Conservation (phyloP, 2,888 invertebrate species). For the Drosophila subsilvestris region DNA sequence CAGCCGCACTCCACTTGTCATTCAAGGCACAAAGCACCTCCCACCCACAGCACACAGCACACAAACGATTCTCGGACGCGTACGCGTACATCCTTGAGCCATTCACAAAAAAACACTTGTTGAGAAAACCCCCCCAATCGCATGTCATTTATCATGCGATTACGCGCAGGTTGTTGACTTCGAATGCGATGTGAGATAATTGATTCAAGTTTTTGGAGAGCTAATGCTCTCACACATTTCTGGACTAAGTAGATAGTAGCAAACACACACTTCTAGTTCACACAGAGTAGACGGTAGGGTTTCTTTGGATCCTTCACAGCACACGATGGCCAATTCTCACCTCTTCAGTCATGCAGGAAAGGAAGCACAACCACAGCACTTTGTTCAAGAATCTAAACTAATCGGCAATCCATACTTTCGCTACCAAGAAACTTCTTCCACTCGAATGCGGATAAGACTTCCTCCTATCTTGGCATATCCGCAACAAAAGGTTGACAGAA, state of each 20-base stretch:
- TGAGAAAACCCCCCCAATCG: constrained; percentile 27
- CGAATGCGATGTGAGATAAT: constrained; percentile 20
- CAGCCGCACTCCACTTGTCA: constrained; percentile 24
- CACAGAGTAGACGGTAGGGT: not conserved
- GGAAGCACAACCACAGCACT: constrained; percentile 23
- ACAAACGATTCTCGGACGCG: constrained; percentile 6
- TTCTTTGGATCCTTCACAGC: constrained; percentile 8
- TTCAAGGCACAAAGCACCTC: constrained; percentile 46
- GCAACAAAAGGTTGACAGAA: constrained; percentile 4
- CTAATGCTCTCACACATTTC: not conserved
- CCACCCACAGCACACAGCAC: constrained; percentile 14
- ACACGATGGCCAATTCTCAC: constrained; percentile 32
- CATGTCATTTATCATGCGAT: constrained; percentile 30
- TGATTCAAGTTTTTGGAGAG: constrained; percentile 16
- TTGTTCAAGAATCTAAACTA: constrained; percentile 47
- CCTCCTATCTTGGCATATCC: constrained; percentile 34
- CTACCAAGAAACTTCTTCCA: constrained; percentile 42
- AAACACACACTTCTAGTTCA: constrained; percentile 21
- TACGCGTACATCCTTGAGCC: constrained; percentile 34
- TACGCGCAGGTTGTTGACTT: constrained; percentile 44
- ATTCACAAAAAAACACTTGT: constrained; percentile 42
- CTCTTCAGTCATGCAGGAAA: constrained; percentile 17
- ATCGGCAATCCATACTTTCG: constrained; percentile 14
- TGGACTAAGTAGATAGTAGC: not conserved
- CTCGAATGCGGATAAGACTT: constrained; percentile 31